phyloP scores from a whole-genome alignment of 2,113 vertebrate species.

The Pangasianodon gigas region DNA sequence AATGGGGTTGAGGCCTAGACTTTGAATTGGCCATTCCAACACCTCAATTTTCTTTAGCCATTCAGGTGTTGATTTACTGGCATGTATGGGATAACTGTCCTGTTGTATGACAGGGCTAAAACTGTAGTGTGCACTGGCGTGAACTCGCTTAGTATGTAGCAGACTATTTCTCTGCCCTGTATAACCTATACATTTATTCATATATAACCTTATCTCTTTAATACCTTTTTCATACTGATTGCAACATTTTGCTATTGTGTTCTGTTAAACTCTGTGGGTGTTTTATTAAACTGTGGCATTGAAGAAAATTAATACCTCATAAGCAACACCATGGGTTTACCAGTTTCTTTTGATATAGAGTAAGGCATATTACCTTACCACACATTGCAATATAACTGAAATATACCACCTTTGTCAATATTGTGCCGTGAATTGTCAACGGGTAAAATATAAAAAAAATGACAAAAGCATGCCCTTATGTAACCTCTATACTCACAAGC shows the following conservation, averaged over 20 bases:
- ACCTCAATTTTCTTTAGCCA: background rate
- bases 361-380: background rate
- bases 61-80: background rate
- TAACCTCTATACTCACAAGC: background rate
- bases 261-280: background rate
- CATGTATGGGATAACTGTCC: background rate
- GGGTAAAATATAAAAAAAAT: background rate
- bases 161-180: background rate
- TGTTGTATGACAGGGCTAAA: too few relatives aligned
- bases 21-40: background rate
- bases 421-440: background rate
- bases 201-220: background rate
- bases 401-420: background rate
- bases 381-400: too few relatives aligned
- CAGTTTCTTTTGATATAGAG: background rate
- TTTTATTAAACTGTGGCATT: background rate
- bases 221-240: background rate
- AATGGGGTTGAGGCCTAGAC: too few relatives aligned
- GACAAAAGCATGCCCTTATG: background rate
- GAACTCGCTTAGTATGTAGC: background rate
- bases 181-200: background rate
- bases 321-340: too few relatives aligned
- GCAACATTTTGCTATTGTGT: background rate
- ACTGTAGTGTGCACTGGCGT: background rate
- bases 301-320: background rate